Base-by-base conservation (phyloP, 2,888 invertebrate species). In the Oxyteleia sp. region DNA sequence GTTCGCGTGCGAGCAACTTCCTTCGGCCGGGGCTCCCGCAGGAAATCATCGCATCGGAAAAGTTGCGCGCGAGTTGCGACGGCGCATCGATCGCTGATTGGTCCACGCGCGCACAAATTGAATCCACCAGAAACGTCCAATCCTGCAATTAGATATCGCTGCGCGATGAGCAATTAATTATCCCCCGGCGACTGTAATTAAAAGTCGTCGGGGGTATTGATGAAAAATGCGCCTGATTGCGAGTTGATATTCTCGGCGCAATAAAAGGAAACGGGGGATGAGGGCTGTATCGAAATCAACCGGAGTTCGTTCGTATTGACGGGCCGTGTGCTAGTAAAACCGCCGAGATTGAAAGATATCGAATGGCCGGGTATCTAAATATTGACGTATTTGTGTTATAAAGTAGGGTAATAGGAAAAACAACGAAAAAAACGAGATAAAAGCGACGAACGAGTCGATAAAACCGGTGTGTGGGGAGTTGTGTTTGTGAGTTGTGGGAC, bases 1-100 rank as follows among this genome's bases (percentile, higher is more conserved):
- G 1, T 32, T 26, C 41, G 13, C 1, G n/a, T 4, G 13, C 8
- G 26, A 41, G 7, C 18, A 68, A 13, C 55, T 69, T 57, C 45
- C 57, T 69, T 55, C 47, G 47, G 45, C 23, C 29, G 35, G 11
- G 49, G 29, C 8, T 59, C 71, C 59, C 59, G n/a, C 10, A 59
- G 71, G 69, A 69, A 69, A 69, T 69, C 69, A 69, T 69, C 35
- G 38, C n/a, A n/a, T n/a, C n/a, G n/a, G n/a, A 15, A 35, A 38
- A 47, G 0, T 26, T 13, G n/a, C 8, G 32, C 10, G 59, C 57
- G 57, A 69, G 57, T 69, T 47, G 47, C 47, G 23, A 23, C 23
- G 23, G 8, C 8, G 5, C 38, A 38, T 71, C 71, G 59, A 59
- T 59, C 23, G 35, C 49, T 45, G 57, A 69, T 69, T 55, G 55